These are phyloP conservation scores for Spinus pinus DNA, from an alignment of 2,797 vertebrate genomes.

Conservation along the genomic window DNA sequence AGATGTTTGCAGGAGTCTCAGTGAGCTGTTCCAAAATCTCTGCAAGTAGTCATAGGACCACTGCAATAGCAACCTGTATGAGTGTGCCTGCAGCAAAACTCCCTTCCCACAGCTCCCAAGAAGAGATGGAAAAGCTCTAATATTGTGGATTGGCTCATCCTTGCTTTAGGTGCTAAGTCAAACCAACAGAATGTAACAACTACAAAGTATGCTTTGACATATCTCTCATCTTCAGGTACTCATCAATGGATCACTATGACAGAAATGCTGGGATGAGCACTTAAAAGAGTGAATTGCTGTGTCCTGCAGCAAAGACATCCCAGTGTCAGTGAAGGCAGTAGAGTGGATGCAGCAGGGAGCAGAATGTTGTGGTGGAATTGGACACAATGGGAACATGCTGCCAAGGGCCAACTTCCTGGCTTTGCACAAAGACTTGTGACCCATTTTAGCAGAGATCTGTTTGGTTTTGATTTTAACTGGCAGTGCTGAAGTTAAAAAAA, in stretches of 20 bases:
- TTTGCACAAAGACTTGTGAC: constrained; percentile 17
- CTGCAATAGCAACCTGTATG: background rate
- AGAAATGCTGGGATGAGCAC: background rate
- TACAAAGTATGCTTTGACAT: background rate
- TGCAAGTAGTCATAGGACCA: background rate
- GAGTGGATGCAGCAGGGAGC: background rate
- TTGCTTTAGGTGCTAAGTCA: background rate
- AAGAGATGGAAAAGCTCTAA: background rate
- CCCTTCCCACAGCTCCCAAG: background rate
- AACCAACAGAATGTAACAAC: background rate
- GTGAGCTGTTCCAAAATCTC: background rate
- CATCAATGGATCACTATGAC: background rate
- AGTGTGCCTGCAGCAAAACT: background rate
- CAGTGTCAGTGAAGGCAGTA: background rate
- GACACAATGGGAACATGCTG: constrained; percentile 22
- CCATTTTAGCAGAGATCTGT: constrained; percentile 7
- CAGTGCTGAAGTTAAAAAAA: background rate
- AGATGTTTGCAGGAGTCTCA: background rate
- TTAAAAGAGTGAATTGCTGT: background rate
- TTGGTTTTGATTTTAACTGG: constrained; percentile 43
- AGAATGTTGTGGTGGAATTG: background rate
- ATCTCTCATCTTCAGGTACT: background rate
- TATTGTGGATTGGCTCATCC: background rate
- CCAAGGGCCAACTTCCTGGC: constrained; percentile 12
- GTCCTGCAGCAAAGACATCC: background rate